A percentile compares a stretch with the other conserved stretches of the same genome.
Conservation (phyloP, 30 jellyfish, hydroid and myxozoan genomes). For the Aurelia sp. region DNA sequence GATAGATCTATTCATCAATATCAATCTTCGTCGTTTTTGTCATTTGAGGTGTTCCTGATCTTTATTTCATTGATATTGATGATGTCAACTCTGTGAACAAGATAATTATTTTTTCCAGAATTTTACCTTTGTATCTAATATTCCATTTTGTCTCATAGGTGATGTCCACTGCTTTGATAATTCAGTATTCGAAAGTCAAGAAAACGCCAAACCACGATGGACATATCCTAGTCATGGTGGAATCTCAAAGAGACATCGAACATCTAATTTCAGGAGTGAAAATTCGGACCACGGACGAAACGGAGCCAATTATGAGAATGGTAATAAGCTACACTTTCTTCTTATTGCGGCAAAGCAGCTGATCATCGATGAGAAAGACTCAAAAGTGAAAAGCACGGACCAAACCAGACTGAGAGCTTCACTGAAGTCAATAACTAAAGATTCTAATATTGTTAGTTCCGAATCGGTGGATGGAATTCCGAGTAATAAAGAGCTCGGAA, state of each 20-base stretch:
- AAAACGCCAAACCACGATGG: background rate
- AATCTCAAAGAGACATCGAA: background rate
- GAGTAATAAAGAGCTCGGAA: background rate
- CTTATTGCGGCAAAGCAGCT: slow-evolving; percentile 73
- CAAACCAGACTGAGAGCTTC: slow-evolving; percentile 14
- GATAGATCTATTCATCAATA: no score
- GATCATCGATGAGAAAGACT: slow-evolving; percentile 42
- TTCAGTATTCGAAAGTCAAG: background rate
- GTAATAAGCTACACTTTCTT: slow-evolving; percentile 60
- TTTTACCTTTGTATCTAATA: no score
- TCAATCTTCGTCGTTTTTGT: no score
- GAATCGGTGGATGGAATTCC: background rate
- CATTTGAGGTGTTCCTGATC: no score
- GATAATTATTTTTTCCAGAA: no score
- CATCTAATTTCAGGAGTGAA: background rate
- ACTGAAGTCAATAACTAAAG: slow-evolving; percentile 33
- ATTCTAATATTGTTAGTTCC: slow-evolving; percentile 22
- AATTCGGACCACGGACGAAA: slow-evolving; percentile 1
- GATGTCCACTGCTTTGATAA: no score
- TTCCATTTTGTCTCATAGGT: no score
- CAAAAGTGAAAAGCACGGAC: background rate
- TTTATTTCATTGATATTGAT: no score
- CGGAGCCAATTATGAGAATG: background rate
- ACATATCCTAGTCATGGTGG: background rate
- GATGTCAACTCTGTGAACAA: no score